Conservation (phyloP, 2,113 vertebrate species). For the Callochromis pleurospilus region DNA sequence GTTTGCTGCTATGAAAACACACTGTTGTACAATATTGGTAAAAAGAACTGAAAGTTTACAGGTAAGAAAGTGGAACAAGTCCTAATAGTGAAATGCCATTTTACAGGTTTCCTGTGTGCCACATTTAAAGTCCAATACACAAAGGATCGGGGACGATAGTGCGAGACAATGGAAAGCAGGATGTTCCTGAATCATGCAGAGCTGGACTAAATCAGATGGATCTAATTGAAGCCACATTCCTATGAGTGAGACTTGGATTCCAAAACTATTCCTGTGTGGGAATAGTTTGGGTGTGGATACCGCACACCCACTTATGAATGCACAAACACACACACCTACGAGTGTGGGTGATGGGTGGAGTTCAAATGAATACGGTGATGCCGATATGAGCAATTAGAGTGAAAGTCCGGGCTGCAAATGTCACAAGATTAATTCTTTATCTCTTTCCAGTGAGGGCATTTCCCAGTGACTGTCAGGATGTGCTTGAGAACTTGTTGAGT, state of each 20-base stretch:
- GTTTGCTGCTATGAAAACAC: neutral
- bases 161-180: conserved; percentile 19
- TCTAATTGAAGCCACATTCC: conserved; percentile 63
- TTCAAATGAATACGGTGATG: neutral
- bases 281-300: neutral
- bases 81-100: neutral
- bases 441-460: neutral
- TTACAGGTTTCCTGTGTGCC: neutral
- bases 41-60: neutral
- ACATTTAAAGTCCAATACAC: conserved; percentile 21
- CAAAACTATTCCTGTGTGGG: conserved; percentile 1
- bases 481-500: neutral
- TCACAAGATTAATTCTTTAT: neutral
- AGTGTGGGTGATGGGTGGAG: neutral
- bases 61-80: neutral
- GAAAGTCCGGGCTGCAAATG: neutral
- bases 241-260: conserved; percentile 37
- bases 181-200: conserved; percentile 35
- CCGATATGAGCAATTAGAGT: neutral
- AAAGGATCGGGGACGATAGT: conserved; percentile 10
- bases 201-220: conserved; percentile 34
- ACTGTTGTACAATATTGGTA: neutral
- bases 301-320: conserved; percentile 12
- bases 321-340: neutral
- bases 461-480: neutral